Evolutionary conservation across 2,888 invertebrate genomes (phyloP).

Genomic region (Autographa gamma): DNA sequence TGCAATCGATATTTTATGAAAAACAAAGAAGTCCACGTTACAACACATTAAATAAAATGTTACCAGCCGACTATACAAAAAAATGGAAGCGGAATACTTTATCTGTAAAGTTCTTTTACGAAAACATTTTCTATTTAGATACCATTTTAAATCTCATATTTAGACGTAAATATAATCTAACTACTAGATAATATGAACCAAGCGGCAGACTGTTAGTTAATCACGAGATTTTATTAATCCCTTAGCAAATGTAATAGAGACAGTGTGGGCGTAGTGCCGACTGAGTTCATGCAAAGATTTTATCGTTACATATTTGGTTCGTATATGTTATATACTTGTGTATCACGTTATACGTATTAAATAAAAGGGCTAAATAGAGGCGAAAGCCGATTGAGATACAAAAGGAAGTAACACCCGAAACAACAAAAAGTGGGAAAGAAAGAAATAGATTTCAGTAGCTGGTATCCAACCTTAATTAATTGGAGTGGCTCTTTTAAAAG

Average conservation of each 20-base stretch:
- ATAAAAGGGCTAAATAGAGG: too few species aligned
- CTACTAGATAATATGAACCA: constrained; percentile 6
- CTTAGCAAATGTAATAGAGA: constrained; percentile 8
- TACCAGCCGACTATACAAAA: background rate
- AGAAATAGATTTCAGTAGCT: too few species aligned
- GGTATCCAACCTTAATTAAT: too few species aligned
- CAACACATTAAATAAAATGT: too few species aligned
- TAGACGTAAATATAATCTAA: constrained; percentile 15
- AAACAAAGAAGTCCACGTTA: too few species aligned
- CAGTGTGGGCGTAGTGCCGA: background rate
- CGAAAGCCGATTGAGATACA: too few species aligned
- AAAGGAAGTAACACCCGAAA: too few species aligned
- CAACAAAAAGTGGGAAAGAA: too few species aligned
- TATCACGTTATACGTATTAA: too few species aligned
- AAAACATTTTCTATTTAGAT: background rate
- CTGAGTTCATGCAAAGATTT: background rate
- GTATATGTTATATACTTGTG: too few species aligned
- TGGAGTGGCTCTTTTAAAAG: too few species aligned
- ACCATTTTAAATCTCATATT: constrained; percentile 1
- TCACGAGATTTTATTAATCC: constrained; percentile 23
- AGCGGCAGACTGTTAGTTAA: constrained; percentile 12
- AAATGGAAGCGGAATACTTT: background rate
- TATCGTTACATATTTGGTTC: background rate
- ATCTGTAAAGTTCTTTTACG: background rate
- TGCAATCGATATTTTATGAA: too few species aligned